Conservation (phyloP, 2,797 vertebrate genomes). For the Myotis findleyi region DNA sequence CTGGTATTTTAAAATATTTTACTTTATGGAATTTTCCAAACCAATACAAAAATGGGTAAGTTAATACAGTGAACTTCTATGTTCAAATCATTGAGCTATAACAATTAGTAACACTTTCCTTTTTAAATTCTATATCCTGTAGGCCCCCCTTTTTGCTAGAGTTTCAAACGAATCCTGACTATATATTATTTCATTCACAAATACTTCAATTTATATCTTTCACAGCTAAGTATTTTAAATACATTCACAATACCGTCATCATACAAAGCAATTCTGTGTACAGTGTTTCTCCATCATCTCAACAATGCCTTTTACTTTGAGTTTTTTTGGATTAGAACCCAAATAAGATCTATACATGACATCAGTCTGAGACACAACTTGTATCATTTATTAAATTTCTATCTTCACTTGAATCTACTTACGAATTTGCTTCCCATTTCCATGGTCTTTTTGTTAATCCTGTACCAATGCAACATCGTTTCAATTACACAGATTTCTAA, state of each 20-base stretch:
- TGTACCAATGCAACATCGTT: not conserved
- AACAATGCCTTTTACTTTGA: not conserved
- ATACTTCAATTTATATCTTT: not conserved
- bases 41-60: not conserved
- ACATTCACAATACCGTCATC: not conserved
- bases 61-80: not conserved
- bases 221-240: not conserved
- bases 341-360: not conserved
- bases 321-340: not conserved
- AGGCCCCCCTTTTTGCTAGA: not conserved
- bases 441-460: not conserved
- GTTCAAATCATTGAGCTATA: not conserved
- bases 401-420: not conserved
- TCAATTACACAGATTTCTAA: not conserved
- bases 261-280: not conserved
- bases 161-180: not conserved
- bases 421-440: not conserved
- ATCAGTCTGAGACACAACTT: not conserved
- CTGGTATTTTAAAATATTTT: not conserved
- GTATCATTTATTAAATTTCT: not conserved
- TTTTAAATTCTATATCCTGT: not conserved
- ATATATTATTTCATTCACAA: slow-evolving; percentile 9
- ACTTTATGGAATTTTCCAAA: not conserved
- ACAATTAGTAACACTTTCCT: not conserved
- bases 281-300: not conserved